Evolutionary conservation across 2,797 vertebrate species (phyloP), one percentile per base, ranked within the genome.

Genomic region (Macropus fuliginosus): DNA sequence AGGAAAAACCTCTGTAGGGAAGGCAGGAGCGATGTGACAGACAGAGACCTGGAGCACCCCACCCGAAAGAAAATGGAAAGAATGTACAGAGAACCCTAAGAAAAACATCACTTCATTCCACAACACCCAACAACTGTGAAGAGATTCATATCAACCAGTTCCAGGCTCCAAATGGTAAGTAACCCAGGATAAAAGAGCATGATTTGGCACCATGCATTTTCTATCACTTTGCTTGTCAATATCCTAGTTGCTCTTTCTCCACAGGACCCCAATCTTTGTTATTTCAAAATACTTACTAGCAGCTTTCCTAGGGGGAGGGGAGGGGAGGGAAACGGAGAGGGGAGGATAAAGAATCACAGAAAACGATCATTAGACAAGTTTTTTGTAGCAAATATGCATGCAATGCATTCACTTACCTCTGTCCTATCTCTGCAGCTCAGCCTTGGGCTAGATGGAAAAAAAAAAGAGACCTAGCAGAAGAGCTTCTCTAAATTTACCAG

Each of bases 401-500:
- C 97, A 94, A 95, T 3, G 95, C 94, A 94, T 96, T 90, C 96
- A 99, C 99, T 99, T 99, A 99, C 99, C 99, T 98, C 92, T 46
- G 97, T 89, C 54, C 90, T 97, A 97, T 98, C 97, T 98, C 97
- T 24, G 98, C 93, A 57, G 98, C 92, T 97, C 98, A 66, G 98
- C 96, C 97, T 56, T 96, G 96, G 96, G 98, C 97, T 98, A 98
- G 95, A 96, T 95, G 97, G 95, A 98, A 98, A 98, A 40, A 87
- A 81, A 81, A 46, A 46, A 8, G 24, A 50, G 98, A 98, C 95
- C 74, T 97, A 62, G 91, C 97, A 95, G 95, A 98, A 98, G 98
- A 99, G 98, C 98, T 95, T 97, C 98, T 99, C 99, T 99, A 99
- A 98, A 99, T 99, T 99, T 99, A 99, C 99, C 99, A 99, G 99